Evolutionary conservation across 1,140 invertebrate species (phyloP), one percentile per base, ranked within the genome.

Genomic region (Tribolium madens): DNA sequence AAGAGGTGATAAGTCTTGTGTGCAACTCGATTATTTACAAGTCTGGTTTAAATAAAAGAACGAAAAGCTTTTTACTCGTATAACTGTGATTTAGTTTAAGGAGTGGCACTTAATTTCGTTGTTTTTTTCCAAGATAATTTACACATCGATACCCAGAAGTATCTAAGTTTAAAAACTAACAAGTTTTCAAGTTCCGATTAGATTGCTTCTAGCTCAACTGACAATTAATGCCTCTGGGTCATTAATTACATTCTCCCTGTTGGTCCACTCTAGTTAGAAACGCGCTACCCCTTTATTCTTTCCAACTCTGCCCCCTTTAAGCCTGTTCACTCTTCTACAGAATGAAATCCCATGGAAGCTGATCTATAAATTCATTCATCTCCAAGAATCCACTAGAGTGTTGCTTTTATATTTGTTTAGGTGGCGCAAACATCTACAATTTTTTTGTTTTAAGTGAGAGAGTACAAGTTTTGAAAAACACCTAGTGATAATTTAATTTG

Each of bases 161-260:
- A 73, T 33, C 50, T 14, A 64, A 64, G 57, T 53, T 73, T 73
- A 57, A 73, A 73, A 73, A 73, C 48, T 73, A 73, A 73, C 72
- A 73, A 73, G 42, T 50, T 50, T 48, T 64, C 57, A 68, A 68
- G 74, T 75, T 14, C 31, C 60, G 57, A 76, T 76, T 76, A 69
- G 57, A 76, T 76, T 76, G 60, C 74, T 76, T 76, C 60, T 76
- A 76, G 74, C 46, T 76, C 42, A 76, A 76, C 60, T 76, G 74
- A 70, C 74, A 76, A 76, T 76, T 76, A 69, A 60, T 69, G 74
- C 60, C 42, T 60, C 21, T 64, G 60, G 74, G 74, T 52, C 60
- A 76, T 76, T 76, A 76, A 76, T 76, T 76, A 76, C 57, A 68
- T 64, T 76, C 50, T 69, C 74, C 60, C 74, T 70, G 64, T 76